Base-by-base conservation (phyloP, 23 tunicate species). In the Aplidium turbinatum region DNA sequence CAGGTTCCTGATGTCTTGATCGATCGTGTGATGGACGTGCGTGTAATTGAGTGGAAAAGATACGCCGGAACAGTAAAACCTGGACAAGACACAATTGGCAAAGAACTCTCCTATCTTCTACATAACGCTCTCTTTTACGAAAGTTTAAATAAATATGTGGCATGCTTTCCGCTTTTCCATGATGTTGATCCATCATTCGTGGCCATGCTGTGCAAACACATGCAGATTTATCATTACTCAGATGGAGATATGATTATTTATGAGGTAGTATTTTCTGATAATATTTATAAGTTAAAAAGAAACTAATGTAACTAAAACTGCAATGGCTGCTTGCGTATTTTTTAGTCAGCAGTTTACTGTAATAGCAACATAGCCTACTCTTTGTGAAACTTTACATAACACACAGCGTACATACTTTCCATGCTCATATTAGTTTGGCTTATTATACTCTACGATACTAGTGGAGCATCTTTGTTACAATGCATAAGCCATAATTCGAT, bases 181-280 rank as follows among this genome's bases (percentile, higher is more conserved):
- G 86, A 73, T 19, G 82, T 76, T 5, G 79, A 79, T 39, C 46
- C 87, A 7, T 85, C 97, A 9, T 79, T 84, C 42, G 57, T 91
- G 2, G 74, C 87, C 19, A 73, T 55, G 78, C 67, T 91, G 33
- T 91, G 97, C 78, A 75, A 84, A 30, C 64, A 91, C 58, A 82
- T 65, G 42, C 19, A 58, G 48, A 51, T 76, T 1, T 91, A 63
- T 53, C 92, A 75, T 42, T 91, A 68, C 46, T 40, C 87, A 1
- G 87, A 75, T 33, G 97, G 97, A 13, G 90, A 79, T 35, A 70
- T 84, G 50, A 63, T 91, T n/a, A 62, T 91, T 39, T 91, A 91
- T 39, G 92, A 91, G 87, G 97, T 91, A 24, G 6, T n/a, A n/a
- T n/a, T n/a, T n/a, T n/a, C n/a, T n/a, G n/a, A n/a, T n/a, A n/a